phyloP scores from a whole-genome alignment of 2,797 vertebrate genomes.

The Ficedula albicollis region DNA sequence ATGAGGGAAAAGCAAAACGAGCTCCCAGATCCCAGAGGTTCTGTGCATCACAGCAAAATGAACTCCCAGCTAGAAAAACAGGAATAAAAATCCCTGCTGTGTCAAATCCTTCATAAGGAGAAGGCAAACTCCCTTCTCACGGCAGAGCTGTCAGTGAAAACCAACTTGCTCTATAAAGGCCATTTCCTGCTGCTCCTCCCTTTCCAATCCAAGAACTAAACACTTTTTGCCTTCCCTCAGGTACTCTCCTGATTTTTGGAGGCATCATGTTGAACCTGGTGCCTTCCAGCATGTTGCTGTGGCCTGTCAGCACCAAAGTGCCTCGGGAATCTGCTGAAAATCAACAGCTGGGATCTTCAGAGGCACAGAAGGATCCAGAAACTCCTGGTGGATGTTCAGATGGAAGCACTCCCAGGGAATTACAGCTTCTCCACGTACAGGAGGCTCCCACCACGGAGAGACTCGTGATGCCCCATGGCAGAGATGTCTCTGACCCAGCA shows the following conservation, averaged over 20 bases:
- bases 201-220: neutral
- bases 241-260: slow-evolving; percentile 88
- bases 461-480: fast-evolving
- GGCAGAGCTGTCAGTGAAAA: neutral
- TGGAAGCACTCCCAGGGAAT: neutral
- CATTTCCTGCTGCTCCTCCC: neutral
- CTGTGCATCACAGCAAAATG: neutral
- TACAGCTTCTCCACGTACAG: fast-evolving
- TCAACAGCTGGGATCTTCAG: neutral
- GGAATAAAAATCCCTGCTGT: neutral
- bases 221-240: slow-evolving; percentile 68
- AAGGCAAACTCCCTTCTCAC: neutral
- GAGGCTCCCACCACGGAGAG: neutral
- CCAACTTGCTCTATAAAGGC: neutral
- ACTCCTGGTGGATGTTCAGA: neutral
- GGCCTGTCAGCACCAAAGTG: slow-evolving; percentile 66
- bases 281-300: slow-evolving; percentile 90
- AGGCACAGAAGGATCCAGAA: neutral
- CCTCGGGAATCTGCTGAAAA: neutral
- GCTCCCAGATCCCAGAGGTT: neutral
- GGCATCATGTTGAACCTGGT: slow-evolving; percentile 90
- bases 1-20: neutral
- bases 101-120: neutral
- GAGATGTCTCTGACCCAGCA: neutral
- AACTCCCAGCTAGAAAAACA: neutral